Evolutionary conservation across 1,140 invertebrate species (phyloP), one percentile per base, ranked within the genome.

Genomic region (Babylonia areolata): DNA sequence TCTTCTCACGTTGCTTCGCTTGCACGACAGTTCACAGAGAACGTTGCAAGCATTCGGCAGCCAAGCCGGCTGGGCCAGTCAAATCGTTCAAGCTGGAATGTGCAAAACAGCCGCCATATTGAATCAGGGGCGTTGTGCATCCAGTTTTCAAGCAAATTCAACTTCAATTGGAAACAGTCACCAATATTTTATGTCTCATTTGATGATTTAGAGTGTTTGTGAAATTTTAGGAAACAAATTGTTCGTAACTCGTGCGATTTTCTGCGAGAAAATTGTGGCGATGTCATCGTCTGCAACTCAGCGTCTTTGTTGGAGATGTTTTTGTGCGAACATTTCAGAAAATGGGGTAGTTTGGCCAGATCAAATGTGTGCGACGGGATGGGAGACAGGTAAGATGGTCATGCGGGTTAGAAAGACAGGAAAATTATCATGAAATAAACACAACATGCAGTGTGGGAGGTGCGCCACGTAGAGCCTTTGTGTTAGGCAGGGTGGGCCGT

Each of bases 31-130:
- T 77, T 39, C 35, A 40, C 35, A 15, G 17, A 77, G 35, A 17
- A 9, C 39, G 3, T 28, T 77, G 75, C 75, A 40, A 37, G 75
- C 75, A 40, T 77, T 64, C 58, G 40, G 37, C 35, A 77, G 75
- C 75, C 5, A 77, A 11, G 33, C 33, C 12, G 33, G 78, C 6
- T 5, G 11, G 31, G 78, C 78, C 78, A 80, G 78, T 80, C 78
- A 80, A 80, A 80, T 80, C 78, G 78, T 51, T n/a, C 78, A 31
- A 39, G 69, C 78, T 80, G 82, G 82, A 84, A 84, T 84, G 35
- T 84, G 64, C 64, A n/a, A 58, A 54, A 80, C 69, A 73, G 82
- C 82, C 82, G 82, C 82, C 82, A 84, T 84, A 39, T 84, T 84
- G 82, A 84, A 84, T 84, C 31, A 35, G 31, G 75, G 40, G 82